These are phyloP conservation scores for Smithornis capensis DNA, from an alignment of 2,113 vertebrate species.

Conservation along the genomic window DNA sequence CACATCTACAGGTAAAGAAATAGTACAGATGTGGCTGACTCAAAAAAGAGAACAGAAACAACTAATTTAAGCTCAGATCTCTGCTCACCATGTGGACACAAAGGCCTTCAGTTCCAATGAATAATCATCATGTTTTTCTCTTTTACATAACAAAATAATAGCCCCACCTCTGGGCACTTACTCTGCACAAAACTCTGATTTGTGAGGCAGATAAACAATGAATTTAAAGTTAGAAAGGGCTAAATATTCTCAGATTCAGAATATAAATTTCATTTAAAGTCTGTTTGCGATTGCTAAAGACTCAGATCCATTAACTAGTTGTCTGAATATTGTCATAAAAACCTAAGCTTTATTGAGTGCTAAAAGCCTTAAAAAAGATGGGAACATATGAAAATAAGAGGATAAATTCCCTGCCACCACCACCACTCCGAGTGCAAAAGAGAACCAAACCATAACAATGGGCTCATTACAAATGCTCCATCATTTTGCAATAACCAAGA, in stretches of 20 bases:
- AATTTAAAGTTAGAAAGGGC: neutral
- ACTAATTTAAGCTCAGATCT: neutral
- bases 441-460: constrained; percentile 61
- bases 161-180: neutral
- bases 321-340: constrained; percentile 50
- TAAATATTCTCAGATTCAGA: neutral
- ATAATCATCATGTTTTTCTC: neutral
- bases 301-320: neutral
- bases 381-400: constrained; percentile 52
- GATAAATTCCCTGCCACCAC: constrained; percentile 45
- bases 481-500: constrained; percentile 71
- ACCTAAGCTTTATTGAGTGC: constrained; percentile 61
- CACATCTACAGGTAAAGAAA: neutral
- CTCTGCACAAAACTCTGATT: neutral
- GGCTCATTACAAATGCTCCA: constrained; percentile 51
- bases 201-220: neutral
- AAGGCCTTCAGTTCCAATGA: neutral
- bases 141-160: neutral
- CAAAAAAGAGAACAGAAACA: neutral
- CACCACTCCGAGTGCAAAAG: constrained; percentile 11
- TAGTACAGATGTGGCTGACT: neutral
- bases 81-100: rapidly evolving
- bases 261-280: constrained; percentile 34
- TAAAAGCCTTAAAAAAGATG: constrained; percentile 58
- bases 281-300: neutral